Evolutionary conservation across 2,113 vertebrate genomes (phyloP).

Genomic region (Xiphias gladius): DNA sequence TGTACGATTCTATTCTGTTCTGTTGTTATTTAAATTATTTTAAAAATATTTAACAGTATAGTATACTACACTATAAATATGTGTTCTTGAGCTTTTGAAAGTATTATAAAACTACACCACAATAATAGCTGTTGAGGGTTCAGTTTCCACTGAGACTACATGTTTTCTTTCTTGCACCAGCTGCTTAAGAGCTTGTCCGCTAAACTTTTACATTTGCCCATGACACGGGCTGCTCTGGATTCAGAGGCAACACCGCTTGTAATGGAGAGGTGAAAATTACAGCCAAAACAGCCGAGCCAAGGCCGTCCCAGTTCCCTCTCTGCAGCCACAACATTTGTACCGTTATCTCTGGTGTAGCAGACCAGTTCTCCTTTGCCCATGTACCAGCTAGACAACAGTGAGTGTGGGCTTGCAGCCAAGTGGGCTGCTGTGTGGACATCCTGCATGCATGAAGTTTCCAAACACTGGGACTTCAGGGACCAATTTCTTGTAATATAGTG

Average conservation of each 20-base stretch:
- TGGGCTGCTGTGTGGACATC: conserved; percentile 22
- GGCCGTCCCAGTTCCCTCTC: conserved; percentile 27
- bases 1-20: not conserved
- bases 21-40: not conserved
- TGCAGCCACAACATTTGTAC: conserved; percentile 20
- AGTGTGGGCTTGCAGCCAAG: conserved; percentile 43
- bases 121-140: not conserved
- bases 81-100: not conserved
- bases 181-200: conserved; percentile 21
- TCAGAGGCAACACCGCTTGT: conserved; percentile 1
- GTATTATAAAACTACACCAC: not conserved
- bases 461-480: conserved; percentile 47
- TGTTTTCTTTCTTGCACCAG: conserved; percentile 7
- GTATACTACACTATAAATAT: not conserved
- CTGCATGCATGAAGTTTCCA: conserved; percentile 54
- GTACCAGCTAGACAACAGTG: conserved; percentile 40
- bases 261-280: conserved; percentile 32
- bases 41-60: too few relatives aligned
- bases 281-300: conserved; percentile 47
- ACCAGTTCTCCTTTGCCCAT: conserved; percentile 41
- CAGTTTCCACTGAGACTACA: not conserved
- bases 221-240: conserved; percentile 4
- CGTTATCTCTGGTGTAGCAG: conserved; percentile 48
- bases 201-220: conserved; percentile 35
- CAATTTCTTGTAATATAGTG: conserved; percentile 48